phyloP scores from a whole-genome alignment of 2,113 vertebrate genomes.

The Mus spicilegus region DNA sequence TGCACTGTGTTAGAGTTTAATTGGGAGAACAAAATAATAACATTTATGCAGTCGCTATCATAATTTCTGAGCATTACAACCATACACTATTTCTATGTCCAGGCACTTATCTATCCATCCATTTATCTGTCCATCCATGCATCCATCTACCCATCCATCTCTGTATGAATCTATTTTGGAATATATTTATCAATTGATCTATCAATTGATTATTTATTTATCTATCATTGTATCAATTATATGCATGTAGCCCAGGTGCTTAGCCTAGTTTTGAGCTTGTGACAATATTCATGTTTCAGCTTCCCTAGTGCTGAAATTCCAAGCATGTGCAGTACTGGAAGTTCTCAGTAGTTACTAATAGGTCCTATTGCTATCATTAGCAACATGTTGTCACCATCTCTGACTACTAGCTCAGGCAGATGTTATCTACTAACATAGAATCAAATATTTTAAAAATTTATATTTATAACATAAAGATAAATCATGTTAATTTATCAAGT shows the following conservation, averaged over 20 bases:
- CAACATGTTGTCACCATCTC: not conserved
- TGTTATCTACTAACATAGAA: not conserved
- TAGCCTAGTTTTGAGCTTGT: not conserved
- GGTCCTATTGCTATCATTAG: not conserved
- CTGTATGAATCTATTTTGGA: not conserved
- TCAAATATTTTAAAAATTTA: not conserved
- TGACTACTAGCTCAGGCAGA: not conserved
- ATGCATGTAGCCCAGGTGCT: not conserved
- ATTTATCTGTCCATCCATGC: not conserved
- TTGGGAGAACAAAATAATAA: not conserved
- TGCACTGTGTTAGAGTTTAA: not conserved
- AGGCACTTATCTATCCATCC: not conserved
- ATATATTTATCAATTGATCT: not conserved
- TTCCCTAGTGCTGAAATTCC: not conserved
- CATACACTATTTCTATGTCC: not conserved
- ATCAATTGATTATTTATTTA: not conserved
- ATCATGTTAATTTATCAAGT: not conserved
- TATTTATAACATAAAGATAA: constrained; percentile 19
- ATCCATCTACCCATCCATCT: not conserved
- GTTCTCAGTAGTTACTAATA: not conserved
- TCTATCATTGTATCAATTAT: not conserved
- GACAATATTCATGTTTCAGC: not conserved
- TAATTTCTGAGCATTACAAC: not conserved
- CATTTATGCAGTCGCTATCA: not conserved
- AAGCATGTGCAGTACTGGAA: not conserved